Percentiles rank a stretch among this genome's conserved stretches.
phyloP scores from a whole-genome alignment of 1,140 invertebrate genomes.

The Drosophila simulans region DNA sequence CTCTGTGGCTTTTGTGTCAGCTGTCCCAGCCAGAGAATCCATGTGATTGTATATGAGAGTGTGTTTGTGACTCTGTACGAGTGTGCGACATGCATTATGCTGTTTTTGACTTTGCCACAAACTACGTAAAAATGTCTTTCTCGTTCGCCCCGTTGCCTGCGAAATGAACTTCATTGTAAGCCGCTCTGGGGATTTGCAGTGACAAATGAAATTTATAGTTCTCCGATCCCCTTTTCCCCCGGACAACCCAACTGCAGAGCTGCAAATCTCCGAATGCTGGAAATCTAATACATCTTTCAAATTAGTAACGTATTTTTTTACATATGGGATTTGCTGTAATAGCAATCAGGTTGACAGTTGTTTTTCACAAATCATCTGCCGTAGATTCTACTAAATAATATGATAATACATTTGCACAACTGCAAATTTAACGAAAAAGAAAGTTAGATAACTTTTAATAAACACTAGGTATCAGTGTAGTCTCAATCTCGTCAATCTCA shows the following conservation, averaged over 20 bases:
- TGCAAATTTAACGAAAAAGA: no score
- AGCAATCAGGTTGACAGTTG: background rate
- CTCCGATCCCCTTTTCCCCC: conserved; percentile 44
- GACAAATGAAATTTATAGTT: conserved; percentile 82
- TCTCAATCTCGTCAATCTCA: no score
- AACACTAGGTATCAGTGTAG: background rate
- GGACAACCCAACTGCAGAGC: conserved; percentile 55
- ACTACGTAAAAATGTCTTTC: conserved; percentile 73
- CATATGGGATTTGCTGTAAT: conserved; percentile 28
- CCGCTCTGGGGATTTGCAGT: conserved; percentile 71
- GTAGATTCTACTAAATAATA: background rate
- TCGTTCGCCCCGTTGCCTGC: conserved; percentile 37
- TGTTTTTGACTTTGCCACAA: conserved; percentile 81
- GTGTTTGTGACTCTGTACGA: conserved; percentile 8
- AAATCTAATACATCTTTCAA: conserved; percentile 81
- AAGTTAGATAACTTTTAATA: background rate
- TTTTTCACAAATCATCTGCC: background rate
- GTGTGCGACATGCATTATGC: conserved; percentile 73
- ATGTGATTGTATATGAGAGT: background rate
- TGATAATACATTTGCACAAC: background rate
- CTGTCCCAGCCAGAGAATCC: conserved; percentile 65
- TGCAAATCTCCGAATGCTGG: conserved; percentile 65
- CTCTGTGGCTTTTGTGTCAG: conserved; percentile 79
- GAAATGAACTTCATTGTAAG: conserved; percentile 76
- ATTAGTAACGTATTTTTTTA: conserved; percentile 70